Percentiles rank a stretch among this genome's conserved stretches.
Conservation (phyloP, 2,113 vertebrate species). For the Synodontis membranacea region DNA sequence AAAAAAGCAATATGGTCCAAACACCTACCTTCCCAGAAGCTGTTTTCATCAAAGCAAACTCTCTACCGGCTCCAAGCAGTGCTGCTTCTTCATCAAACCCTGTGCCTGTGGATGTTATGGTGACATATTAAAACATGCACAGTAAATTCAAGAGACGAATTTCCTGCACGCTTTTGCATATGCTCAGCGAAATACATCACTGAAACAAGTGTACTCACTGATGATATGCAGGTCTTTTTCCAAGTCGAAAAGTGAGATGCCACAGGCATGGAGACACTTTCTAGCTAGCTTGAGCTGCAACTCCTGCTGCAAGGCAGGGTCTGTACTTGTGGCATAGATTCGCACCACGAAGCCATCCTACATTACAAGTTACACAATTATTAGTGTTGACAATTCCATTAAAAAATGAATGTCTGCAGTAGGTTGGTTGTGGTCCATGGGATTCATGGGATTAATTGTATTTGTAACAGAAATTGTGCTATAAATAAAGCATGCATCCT, state of each 20-base stretch:
- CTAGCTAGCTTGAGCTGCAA: constrained; percentile 96
- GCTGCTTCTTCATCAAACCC: constrained; percentile 98
- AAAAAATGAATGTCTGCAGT: background rate
- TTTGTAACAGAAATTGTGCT: background rate
- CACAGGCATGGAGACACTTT: constrained; percentile 97
- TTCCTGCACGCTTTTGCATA: background rate
- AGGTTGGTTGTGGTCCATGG: background rate
- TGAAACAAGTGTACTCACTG: constrained; percentile 76
- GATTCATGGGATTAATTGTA: background rate
- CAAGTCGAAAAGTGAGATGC: constrained; percentile 95
- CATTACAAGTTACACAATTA: constrained; percentile 17
- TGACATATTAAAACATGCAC: background rate
- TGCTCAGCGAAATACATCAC: background rate
- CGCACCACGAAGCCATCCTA: constrained; percentile 98
- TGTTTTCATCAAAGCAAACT: constrained; percentile 98
- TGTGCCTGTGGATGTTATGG: constrained; percentile 78
- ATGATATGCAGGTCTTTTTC: constrained; percentile 99
- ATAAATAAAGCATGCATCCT: background rate
- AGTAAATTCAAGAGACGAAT: background rate
- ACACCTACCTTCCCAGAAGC: constrained; percentile 92
- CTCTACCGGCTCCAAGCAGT: constrained; percentile 92
- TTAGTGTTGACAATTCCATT: background rate
- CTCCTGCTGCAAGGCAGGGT: constrained; percentile 95
- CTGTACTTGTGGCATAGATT: constrained; percentile 94
- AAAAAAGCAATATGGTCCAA: background rate